A percentile compares a stretch with the other conserved stretches of the same genome.
Evolutionary conservation across 2,888 invertebrate species (phyloP).

Genomic region (Byasa hedistus): DNA sequence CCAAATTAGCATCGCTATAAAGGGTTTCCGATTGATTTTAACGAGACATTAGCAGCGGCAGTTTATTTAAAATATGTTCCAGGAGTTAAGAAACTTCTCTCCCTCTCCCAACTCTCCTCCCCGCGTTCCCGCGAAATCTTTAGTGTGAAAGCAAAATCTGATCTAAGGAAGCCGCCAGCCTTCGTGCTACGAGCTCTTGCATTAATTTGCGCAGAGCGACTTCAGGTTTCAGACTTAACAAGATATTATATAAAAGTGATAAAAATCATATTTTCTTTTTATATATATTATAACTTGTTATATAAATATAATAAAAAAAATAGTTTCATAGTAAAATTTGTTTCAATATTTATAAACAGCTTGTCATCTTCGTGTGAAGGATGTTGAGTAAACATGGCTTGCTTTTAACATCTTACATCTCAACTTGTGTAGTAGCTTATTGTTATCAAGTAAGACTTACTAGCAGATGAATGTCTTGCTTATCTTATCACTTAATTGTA

Average conservation of each 20-base stretch:
- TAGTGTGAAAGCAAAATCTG: constrained; percentile 67
- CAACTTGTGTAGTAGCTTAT: no score
- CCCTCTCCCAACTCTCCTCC: no score
- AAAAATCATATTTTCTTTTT: neutral
- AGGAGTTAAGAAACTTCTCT: constrained; percentile 5
- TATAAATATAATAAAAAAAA: no score
- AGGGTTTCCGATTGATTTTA: neutral
- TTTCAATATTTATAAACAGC: no score
- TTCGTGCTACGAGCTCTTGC: constrained; percentile 43
- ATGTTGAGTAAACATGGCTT: no score
- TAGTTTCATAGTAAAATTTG: no score
- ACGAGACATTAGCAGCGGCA: constrained; percentile 19
- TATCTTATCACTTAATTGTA: no score
- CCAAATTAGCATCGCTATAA: neutral
- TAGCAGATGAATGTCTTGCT: no score
- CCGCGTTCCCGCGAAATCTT: constrained; percentile 39
- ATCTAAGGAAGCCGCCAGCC: constrained; percentile 60
- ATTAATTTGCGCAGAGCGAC: constrained; percentile 48
- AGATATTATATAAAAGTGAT: neutral
- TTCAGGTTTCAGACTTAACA: constrained; percentile 16
- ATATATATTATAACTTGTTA: no score
- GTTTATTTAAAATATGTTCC: constrained; percentile 27
- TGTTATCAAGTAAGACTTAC: no score
- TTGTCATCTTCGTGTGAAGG: no score
- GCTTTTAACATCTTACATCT: no score